These are phyloP conservation scores for Amiota communis DNA, from an alignment of 2,888 invertebrate genomes.

Conservation along the genomic window DNA sequence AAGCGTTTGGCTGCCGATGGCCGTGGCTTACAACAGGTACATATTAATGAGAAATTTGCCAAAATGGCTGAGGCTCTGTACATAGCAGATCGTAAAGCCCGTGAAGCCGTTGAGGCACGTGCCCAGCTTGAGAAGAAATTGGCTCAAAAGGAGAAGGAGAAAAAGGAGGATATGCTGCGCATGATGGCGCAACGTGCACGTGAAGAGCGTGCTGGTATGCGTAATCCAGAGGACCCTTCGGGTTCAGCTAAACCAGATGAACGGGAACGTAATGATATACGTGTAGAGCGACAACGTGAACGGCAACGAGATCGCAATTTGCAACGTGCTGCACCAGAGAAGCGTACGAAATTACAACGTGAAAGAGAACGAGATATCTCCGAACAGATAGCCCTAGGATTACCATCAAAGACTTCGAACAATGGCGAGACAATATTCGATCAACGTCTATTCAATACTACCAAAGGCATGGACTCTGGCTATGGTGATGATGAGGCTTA, in stretches of 20 bases:
- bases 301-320: constrained; percentile 94
- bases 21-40: constrained; percentile 95
- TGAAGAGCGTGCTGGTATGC: constrained; percentile 90
- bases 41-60: constrained; percentile 99
- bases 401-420: constrained; percentile 86
- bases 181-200: constrained; percentile 95
- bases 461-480: constrained; percentile 90
- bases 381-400: constrained; percentile 97
- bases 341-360: constrained; percentile 88
- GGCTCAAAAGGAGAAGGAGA: constrained; percentile 98
- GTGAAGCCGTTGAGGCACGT: constrained; percentile 97
- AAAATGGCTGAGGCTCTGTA: constrained; percentile 98
- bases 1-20: constrained; percentile 99
- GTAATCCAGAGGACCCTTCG: constrained; percentile 71
- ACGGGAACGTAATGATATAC: constrained; percentile 88
- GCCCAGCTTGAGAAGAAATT: constrained; percentile 96
- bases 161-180: constrained; percentile 95
- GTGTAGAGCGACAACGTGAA: constrained; percentile 92
- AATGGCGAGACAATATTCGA: constrained; percentile 92
- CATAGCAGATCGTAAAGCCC: constrained; percentile 96
- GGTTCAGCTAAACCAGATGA: constrained; percentile 75
- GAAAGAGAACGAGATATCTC: constrained; percentile 97
- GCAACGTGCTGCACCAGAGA: constrained; percentile 94
- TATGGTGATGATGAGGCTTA: constrained; percentile 98
- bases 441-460: constrained; percentile 95